phyloP scores from a whole-genome alignment of 2,797 vertebrate species.

The Phyllotis vaccarum region DNA sequence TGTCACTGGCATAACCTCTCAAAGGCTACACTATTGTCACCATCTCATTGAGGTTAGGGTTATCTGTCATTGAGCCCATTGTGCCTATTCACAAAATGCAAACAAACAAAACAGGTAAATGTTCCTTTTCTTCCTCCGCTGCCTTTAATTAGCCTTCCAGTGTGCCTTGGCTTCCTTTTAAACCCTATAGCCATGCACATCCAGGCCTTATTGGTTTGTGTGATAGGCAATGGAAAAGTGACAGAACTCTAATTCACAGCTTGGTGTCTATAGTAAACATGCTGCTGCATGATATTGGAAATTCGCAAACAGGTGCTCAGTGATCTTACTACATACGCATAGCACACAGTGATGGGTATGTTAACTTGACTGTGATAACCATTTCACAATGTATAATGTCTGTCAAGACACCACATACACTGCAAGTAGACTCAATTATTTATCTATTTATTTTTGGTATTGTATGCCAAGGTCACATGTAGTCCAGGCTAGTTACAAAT shows the following conservation, averaged over 20 bases:
- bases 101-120: not conserved
- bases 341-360: not conserved
- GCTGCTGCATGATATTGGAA: not conserved
- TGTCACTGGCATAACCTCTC: not conserved
- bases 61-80: not conserved
- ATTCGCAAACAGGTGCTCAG: not conserved
- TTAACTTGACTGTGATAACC: not conserved
- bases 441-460: not conserved
- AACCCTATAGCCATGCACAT: not conserved
- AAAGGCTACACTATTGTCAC: not conserved
- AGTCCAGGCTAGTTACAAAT: not conserved
- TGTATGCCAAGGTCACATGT: not conserved
- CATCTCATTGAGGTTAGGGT: not conserved
- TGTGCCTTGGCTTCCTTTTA: not conserved
- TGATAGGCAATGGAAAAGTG: not conserved
- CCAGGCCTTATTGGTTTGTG: not conserved
- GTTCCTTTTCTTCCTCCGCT: not conserved
- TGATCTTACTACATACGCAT: not conserved
- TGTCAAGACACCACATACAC: not conserved
- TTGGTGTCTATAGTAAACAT: not conserved
- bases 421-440: not conserved
- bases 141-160: not conserved
- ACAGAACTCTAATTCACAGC: not conserved
- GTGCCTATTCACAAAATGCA: not conserved
- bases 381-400: not conserved